Conservation (phyloP, 1,140 invertebrate species). For the Cydia amplana region DNA sequence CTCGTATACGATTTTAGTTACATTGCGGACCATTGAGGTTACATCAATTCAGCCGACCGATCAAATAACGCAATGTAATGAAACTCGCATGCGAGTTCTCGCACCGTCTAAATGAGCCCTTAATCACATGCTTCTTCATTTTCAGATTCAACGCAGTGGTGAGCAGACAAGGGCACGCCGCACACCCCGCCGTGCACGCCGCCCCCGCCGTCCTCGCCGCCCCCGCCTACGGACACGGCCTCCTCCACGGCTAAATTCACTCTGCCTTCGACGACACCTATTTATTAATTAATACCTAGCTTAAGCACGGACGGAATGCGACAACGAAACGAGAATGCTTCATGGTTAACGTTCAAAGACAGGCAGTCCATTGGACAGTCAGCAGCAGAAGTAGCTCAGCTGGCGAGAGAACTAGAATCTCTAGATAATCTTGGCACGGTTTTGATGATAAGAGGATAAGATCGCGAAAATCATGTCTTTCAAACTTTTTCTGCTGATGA, state of each 20-base stretch:
- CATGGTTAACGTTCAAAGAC: slow-evolving; percentile 37
- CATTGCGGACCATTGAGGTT: too few relatives aligned
- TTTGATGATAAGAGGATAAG: background rate
- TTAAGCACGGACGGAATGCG: slow-evolving; percentile 60
- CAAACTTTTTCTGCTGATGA: background rate
- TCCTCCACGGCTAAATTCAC: slow-evolving; percentile 55
- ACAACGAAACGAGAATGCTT: slow-evolving; percentile 58
- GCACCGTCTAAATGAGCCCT: too few relatives aligned
- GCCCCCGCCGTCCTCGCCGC: slow-evolving; percentile 55
- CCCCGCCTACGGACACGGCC: slow-evolving; percentile 57
- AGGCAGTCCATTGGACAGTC: background rate
- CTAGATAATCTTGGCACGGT: background rate
- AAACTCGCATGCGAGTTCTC: too few relatives aligned
- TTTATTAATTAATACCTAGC: slow-evolving; percentile 63
- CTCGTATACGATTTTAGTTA: too few relatives aligned
- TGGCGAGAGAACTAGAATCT: background rate
- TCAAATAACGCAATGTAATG: too few relatives aligned
- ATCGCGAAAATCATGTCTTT: background rate
- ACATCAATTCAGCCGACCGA: too few relatives aligned
- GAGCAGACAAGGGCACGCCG: slow-evolving; percentile 71
- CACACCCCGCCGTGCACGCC: slow-evolving; percentile 54
- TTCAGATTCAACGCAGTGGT: slow-evolving; percentile 78
- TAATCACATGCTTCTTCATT: slow-evolving; percentile 19
- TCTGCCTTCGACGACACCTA: slow-evolving; percentile 48
- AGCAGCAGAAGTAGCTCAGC: background rate